Conservation (phyloP, 2,888 invertebrate genomes). For the Priocnemis perturbator region DNA sequence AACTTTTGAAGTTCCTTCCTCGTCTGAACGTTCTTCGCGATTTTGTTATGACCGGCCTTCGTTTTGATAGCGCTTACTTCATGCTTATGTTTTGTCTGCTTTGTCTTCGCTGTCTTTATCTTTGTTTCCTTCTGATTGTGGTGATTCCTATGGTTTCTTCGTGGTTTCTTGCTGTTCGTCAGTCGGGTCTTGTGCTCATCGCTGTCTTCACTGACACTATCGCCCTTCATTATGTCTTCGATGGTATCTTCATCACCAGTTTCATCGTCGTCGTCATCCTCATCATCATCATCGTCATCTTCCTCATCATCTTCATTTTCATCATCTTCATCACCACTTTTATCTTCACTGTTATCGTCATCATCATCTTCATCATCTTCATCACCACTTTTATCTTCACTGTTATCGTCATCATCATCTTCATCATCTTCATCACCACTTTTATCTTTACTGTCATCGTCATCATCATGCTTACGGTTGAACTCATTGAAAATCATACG, state of each 20-base stretch:
- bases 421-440: constrained; percentile 5
- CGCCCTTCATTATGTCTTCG: background rate
- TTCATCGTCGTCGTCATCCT: background rate
- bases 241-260: background rate
- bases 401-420: constrained; percentile 3
- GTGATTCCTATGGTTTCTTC: too few species aligned
- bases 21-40: background rate
- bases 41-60: too few species aligned
- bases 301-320: background rate
- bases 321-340: background rate
- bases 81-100: too few species aligned
- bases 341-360: constrained; percentile 6
- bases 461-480: constrained; percentile 1
- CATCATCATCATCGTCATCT: background rate
- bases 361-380: constrained; percentile 3
- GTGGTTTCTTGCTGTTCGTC: too few species aligned
- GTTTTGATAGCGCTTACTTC: too few species aligned
- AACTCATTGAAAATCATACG: too few species aligned
- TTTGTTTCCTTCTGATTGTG: too few species aligned
- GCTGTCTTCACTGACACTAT: background rate
- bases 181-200: too few species aligned
- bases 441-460: constrained; percentile 8
- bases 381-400: background rate
- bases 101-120: too few species aligned
- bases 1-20: background rate